Percentiles rank a stretch among this genome's conserved stretches.
phyloP scores from a whole-genome alignment of 2,113 vertebrate genomes.

The Albula goreensis region DNA sequence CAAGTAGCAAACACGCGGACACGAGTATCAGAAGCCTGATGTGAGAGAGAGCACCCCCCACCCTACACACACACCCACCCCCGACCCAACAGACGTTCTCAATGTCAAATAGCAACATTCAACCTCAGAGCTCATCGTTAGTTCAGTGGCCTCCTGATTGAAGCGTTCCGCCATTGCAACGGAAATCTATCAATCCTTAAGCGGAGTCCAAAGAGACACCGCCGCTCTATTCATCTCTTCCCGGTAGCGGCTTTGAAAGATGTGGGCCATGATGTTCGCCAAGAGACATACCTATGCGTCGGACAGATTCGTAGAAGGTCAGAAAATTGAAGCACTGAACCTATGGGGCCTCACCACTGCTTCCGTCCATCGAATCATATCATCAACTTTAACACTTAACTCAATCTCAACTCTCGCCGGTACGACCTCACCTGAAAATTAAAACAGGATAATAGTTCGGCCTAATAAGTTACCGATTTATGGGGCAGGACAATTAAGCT shows the following conservation, averaged over 20 bases:
- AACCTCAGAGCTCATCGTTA: background rate
- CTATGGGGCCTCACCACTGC: background rate
- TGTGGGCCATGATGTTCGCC: background rate
- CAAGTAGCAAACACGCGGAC: background rate
- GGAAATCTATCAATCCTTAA: background rate
- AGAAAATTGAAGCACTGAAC: background rate
- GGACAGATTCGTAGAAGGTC: background rate
- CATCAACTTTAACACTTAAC: slow-evolving; percentile 63
- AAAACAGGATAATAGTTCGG: slow-evolving; percentile 69
- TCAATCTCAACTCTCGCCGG: background rate
- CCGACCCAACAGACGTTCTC: background rate
- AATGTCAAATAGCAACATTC: background rate
- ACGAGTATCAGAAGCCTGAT: background rate
- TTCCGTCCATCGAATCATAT: slow-evolving; percentile 61
- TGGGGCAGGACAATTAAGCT: slow-evolving; percentile 68
- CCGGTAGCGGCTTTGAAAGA: background rate
- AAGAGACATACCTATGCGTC: too few relatives aligned
- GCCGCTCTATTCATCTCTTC: background rate
- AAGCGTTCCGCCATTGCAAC: background rate
- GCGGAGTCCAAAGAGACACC: background rate
- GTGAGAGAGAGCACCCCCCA: background rate
- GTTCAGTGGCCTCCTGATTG: background rate
- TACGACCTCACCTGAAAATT: slow-evolving; percentile 65
- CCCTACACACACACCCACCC: background rate
- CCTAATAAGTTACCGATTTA: slow-evolving; percentile 73